A percentile compares a stretch with the other conserved stretches of the same genome.
phyloP scores from a whole-genome alignment of 2,113 vertebrate genomes.

The Canis aureus region DNA sequence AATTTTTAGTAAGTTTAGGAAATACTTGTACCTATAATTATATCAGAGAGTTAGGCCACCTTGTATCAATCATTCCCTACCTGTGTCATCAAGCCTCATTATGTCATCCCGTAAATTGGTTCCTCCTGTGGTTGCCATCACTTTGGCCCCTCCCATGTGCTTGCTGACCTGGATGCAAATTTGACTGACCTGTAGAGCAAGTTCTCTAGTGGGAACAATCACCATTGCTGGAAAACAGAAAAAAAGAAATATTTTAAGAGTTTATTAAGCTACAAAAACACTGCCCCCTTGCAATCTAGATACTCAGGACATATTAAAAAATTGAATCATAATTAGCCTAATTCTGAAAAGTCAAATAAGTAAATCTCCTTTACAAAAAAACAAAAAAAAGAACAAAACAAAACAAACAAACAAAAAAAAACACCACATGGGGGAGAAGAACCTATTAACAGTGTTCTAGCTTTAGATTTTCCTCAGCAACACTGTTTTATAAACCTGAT shows the following conservation, averaged over 20 bases:
- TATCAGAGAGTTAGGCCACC: neutral
- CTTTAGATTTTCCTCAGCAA: neutral
- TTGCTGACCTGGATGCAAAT: slow-evolving; percentile 99
- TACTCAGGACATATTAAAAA: neutral
- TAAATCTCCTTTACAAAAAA: neutral
- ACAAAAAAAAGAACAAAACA: neutral
- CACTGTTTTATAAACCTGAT: neutral
- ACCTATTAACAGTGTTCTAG: neutral
- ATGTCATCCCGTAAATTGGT: slow-evolving; percentile 99
- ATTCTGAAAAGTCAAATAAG: neutral
- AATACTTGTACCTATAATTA: neutral
- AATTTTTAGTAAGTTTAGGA: slow-evolving; percentile 20
- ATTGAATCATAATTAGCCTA: neutral
- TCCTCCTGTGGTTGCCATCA: slow-evolving; percentile 99
- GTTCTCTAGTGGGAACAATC: slow-evolving; percentile 99
- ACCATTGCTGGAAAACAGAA: slow-evolving; percentile 92
- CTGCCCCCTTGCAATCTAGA: neutral
- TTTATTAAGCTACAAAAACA: slow-evolving; percentile 57
- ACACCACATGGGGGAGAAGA: no score
- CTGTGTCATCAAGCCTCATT: slow-evolving; percentile 99
- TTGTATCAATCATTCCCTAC: slow-evolving; percentile 80
- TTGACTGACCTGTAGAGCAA: slow-evolving; percentile 99
- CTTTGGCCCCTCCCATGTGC: slow-evolving; percentile 99
- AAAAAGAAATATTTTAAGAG: slow-evolving; percentile 1
- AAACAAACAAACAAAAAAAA: neutral